phyloP scores from a whole-genome alignment of 23 tunicate genomes.

The Botrylloides violaceus region DNA sequence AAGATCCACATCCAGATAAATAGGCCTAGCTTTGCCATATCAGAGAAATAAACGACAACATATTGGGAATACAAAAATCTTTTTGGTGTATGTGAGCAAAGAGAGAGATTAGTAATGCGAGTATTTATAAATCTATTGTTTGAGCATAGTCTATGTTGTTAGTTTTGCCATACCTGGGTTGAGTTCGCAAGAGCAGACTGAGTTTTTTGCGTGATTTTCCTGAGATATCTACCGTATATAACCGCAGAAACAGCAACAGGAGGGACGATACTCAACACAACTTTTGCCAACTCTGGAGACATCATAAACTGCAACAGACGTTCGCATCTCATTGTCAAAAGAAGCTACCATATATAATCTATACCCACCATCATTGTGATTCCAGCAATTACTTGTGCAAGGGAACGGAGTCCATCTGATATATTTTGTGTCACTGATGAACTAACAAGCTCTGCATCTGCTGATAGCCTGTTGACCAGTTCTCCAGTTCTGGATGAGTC shows the following conservation, averaged over 20 bases:
- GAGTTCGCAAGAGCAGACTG: slow-evolving; percentile 52
- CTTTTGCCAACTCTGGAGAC: slow-evolving; percentile 52
- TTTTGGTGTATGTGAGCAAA: too few relatives aligned
- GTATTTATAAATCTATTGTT: too few relatives aligned
- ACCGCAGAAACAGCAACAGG: slow-evolving; percentile 57
- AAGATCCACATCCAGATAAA: too few relatives aligned
- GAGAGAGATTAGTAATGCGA: too few relatives aligned
- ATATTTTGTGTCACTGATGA: slow-evolving; percentile 57
- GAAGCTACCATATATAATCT: too few relatives aligned
- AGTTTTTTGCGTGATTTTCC: slow-evolving; percentile 37
- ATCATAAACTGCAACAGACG: slow-evolving; percentile 54
- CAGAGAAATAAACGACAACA: too few relatives aligned
- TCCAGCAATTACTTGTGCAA: slow-evolving; percentile 58
- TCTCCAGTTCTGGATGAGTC: slow-evolving; percentile 61
- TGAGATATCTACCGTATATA: slow-evolving; percentile 45
- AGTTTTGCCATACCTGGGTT: slow-evolving; percentile 38
- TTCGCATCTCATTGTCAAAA: too few relatives aligned
- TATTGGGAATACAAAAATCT: too few relatives aligned
- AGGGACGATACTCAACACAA: slow-evolving; percentile 37
- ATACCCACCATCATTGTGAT: slow-evolving; percentile 64
- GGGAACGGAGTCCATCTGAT: slow-evolving; percentile 60
- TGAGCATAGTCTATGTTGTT: too few relatives aligned
- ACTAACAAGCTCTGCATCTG: slow-evolving; percentile 67
- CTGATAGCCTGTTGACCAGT: slow-evolving; percentile 45
- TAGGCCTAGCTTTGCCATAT: too few relatives aligned